These are phyloP conservation scores for Xiphorhynchus elegans DNA, from an alignment of 2,113 vertebrate genomes.

Conservation along the genomic window DNA sequence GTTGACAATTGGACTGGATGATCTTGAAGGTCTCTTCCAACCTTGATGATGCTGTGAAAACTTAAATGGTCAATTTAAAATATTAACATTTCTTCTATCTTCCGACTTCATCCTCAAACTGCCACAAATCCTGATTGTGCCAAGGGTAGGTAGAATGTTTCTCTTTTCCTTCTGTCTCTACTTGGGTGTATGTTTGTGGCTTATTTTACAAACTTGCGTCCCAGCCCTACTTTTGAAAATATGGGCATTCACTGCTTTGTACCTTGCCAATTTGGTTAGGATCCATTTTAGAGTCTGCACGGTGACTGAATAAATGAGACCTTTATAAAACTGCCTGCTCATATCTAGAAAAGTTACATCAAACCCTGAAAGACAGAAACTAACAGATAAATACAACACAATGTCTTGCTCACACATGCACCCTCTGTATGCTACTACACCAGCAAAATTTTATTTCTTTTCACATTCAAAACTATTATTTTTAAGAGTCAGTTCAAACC, in stretches of 20 bases:
- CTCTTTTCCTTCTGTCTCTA: neutral
- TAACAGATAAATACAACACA: neutral
- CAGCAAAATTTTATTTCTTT: neutral
- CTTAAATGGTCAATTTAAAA: neutral
- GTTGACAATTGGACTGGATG: neutral
- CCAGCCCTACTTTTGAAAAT: neutral
- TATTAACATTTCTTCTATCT: neutral
- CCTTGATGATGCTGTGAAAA: neutral
- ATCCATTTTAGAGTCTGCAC: neutral
- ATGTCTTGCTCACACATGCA: neutral
- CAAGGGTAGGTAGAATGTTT: neutral
- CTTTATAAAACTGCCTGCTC: neutral
- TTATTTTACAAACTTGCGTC: slow-evolving; percentile 1
- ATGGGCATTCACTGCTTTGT: neutral
- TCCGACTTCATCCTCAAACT: neutral
- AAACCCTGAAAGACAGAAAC: neutral
- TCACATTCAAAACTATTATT: neutral
- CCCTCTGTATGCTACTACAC: neutral
- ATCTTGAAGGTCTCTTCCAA: neutral
- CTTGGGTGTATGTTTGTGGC: neutral
- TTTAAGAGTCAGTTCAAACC: neutral
- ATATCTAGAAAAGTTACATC: neutral
- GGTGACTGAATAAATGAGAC: neutral
- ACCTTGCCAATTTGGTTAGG: neutral
- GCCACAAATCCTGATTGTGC: neutral